Conservation (phyloP, 1,140 invertebrate genomes). For the Lepidostoma basale region DNA sequence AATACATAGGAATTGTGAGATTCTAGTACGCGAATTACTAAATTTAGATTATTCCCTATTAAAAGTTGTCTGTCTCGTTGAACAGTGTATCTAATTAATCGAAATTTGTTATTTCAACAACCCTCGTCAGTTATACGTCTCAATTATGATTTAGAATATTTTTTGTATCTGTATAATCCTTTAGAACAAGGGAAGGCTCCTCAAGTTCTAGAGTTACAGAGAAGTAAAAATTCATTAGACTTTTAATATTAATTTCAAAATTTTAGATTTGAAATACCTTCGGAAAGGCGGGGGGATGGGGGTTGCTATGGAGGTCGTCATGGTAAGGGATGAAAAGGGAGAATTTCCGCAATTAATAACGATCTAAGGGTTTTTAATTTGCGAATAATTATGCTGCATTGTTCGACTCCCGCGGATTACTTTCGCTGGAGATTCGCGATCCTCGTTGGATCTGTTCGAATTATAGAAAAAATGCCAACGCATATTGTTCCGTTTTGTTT, state of each 20-base stretch:
- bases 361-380: constrained; percentile 40
- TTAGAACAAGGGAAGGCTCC: background rate
- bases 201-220: constrained; percentile 5
- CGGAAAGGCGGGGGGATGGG: background rate
- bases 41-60: background rate
- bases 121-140: background rate
- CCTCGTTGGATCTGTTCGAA: constrained; percentile 7
- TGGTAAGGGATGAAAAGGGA: constrained; percentile 18
- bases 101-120: constrained; percentile 1
- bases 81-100: no score
- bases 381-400: constrained; percentile 37
- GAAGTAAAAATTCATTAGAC: constrained; percentile 26
- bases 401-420: constrained; percentile 28
- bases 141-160: constrained; percentile 15
- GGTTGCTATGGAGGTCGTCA: constrained; percentile 38
- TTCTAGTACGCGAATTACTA: no score
- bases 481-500: background rate
- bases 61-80: background rate
- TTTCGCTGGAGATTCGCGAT: constrained; percentile 6
- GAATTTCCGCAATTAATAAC: constrained; percentile 36
- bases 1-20: no score
- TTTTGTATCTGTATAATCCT: constrained; percentile 14
- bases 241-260: constrained; percentile 19
- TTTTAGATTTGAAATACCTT: constrained; percentile 15
- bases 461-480: background rate